phyloP scores from a whole-genome alignment of 30 jellyfish, hydroid and myxozoan genomes.

The Hydractinia echinata region DNA sequence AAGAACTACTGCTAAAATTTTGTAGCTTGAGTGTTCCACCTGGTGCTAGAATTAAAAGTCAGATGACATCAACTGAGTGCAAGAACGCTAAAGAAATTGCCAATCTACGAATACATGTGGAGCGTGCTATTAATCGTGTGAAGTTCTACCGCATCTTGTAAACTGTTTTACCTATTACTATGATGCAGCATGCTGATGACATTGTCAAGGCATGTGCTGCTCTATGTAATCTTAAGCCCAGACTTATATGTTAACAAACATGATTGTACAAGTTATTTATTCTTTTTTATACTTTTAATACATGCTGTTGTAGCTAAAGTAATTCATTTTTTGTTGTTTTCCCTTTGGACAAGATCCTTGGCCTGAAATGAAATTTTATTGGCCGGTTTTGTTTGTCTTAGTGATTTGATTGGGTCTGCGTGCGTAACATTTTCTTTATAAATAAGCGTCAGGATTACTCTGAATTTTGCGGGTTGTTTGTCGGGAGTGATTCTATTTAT shows the following conservation, averaged over 20 bases:
- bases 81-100: slow-evolving; percentile 47
- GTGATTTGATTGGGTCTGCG: too few species aligned
- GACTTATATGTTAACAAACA: too few species aligned
- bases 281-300: too few species aligned
- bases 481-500: too few species aligned
- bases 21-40: slow-evolving; percentile 63
- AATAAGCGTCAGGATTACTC: too few species aligned
- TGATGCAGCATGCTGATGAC: slow-evolving; percentile 61
- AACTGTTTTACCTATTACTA: slow-evolving; percentile 35
- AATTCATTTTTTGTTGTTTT: slow-evolving; percentile 15
- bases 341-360: too few species aligned
- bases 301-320: slow-evolving; percentile 21
- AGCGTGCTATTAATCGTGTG: slow-evolving; percentile 60
- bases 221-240: too few species aligned
- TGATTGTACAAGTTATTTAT: too few species aligned
- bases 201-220: slow-evolving; percentile 51
- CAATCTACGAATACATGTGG: slow-evolving; percentile 59
- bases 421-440: too few species aligned
- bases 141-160: slow-evolving; percentile 48
- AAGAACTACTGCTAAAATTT: slow-evolving; percentile 35
- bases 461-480: too few species aligned
- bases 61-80: slow-evolving; percentile 56
- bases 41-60: slow-evolving; percentile 58
- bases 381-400: too few species aligned
- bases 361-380: too few species aligned